Evolutionary conservation across 2,113 vertebrate genomes (phyloP), one percentile per base, ranked within the genome.

Genomic region (Lepus europaeus): DNA sequence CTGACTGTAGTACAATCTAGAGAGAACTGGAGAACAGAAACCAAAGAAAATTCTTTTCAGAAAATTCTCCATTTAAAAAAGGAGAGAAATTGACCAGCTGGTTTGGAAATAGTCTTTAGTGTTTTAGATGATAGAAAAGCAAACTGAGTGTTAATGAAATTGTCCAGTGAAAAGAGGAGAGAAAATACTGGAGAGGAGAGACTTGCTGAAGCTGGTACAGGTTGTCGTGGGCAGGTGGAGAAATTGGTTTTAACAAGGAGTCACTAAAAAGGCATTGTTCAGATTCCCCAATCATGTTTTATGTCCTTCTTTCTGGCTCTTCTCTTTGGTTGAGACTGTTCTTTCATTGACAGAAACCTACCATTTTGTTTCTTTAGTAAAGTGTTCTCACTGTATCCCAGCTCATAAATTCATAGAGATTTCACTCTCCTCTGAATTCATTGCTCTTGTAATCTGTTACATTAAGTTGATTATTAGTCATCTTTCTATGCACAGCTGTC

Each of bases 381-480:
- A 85, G 25, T 53, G 22, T 89, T 91, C 68, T 6, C 53, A 83
- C 3, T 79, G 17, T 59, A 7, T 69, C 69, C 53, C 2, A 84
- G 66, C 16, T 76, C 61, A 45, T 64, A 19, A 78, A 72, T 85
- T 95, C 36, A 29, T 10, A 66, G 69, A 86, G 33, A 70, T 56
- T 53, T 59, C 61, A 77, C 25, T 61, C 25, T 78, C 23, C 31
- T 90, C 56, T 87, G 56, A 90, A 78, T 77, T 72, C 64, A 83
- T 49, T 87, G 45, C 31, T 89, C 68, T 85, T 81, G 45, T 68
- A 72, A 91, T 95, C 33, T 89, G 6, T 78, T 61, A 63, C 13
- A 66, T 66, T 91, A 93, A 93, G 61, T 70, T 93, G 78, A 79
- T 51, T 53, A 72, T 90, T 85, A 86, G 61, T 61, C 87, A 80